Evolutionary conservation across 2,888 invertebrate species (phyloP).

Genomic region (Synergus gifuensis): DNA sequence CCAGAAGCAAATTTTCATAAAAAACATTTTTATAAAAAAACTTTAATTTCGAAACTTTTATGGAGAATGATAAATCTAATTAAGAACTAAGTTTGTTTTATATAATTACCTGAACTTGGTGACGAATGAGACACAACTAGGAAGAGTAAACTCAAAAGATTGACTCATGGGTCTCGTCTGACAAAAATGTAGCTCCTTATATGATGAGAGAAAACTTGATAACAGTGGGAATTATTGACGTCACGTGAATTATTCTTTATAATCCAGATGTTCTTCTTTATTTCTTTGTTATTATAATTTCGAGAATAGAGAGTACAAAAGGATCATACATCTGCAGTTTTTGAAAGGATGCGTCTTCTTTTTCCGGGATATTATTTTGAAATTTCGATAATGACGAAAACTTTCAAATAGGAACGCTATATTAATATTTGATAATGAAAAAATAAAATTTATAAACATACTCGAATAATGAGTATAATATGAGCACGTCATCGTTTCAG

Average conservation of each 20-base stretch:
- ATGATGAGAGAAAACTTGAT: conserved; percentile 3
- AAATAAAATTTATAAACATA: too few species aligned
- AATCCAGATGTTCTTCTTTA: neutral
- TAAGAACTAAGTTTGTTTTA: neutral
- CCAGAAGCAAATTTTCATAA: neutral
- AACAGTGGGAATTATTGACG: neutral
- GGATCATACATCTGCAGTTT: too few species aligned
- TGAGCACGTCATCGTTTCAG: too few species aligned
- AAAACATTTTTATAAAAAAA: too few species aligned
- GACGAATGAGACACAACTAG: neutral
- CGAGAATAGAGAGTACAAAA: neutral
- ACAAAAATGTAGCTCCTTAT: neutral
- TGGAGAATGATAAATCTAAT: too few species aligned
- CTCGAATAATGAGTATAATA: too few species aligned
- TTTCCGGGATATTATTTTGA: too few species aligned
- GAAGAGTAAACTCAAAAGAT: neutral
- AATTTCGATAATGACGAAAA: too few species aligned
- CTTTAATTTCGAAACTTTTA: too few species aligned
- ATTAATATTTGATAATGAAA: too few species aligned
- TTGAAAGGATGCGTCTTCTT: too few species aligned
- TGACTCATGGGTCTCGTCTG: neutral
- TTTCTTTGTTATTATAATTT: neutral
- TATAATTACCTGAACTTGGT: neutral
- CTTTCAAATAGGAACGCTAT: too few species aligned
- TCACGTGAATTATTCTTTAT: neutral